Evolutionary conservation across 2,888 invertebrate genomes (phyloP), one percentile per base, ranked within the genome.

Genomic region (Metopia argyrocephala): DNA sequence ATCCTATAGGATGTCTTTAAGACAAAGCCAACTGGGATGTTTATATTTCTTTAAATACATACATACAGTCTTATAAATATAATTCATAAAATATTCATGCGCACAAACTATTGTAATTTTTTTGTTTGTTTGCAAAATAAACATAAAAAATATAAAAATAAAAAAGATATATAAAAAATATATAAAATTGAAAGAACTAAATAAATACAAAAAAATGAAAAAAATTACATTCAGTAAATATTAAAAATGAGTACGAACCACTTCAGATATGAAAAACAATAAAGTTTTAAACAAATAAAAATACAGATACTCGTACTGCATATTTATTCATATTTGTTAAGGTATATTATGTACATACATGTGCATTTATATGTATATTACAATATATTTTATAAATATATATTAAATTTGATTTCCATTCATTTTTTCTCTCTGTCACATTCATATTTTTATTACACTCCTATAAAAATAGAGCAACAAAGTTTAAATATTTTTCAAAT

Each of bases 31-130:
- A 3, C 2, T 15, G 7, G 5, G 25, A 52, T 31, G 31, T 56
- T 9, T 23, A 7, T 20, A 20, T n/a, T 25, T 48, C 64, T 25
- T 31, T 56, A 52, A 5, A 15, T 21, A 52, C 9, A 52, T 52
- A 23, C 23, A 62, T 25, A 54, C 4, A 28, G 54, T 68, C 9
- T 59, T 75, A 50, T 25, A 38, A 38, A 56, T 57, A 38, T 62
- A 69, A 31, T 62, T 68, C 68, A 56, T 68, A 54, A 73, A 76
- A 80, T 69, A 80, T 76, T 68, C 80, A 76, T 80, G 80, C 80
- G 80, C 80, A 80, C 68, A 73, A 73, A 73, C 71, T 73, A 76
- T 54, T 23, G 45, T 15, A 38, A 38, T 12, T 73, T 64, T 56
- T 71, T n/a, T n/a, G n/a, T n/a, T n/a, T 79, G 45, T 64, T 65